Base-by-base conservation (phyloP, 2,888 invertebrate genomes). In the Dasypogon diadema region DNA sequence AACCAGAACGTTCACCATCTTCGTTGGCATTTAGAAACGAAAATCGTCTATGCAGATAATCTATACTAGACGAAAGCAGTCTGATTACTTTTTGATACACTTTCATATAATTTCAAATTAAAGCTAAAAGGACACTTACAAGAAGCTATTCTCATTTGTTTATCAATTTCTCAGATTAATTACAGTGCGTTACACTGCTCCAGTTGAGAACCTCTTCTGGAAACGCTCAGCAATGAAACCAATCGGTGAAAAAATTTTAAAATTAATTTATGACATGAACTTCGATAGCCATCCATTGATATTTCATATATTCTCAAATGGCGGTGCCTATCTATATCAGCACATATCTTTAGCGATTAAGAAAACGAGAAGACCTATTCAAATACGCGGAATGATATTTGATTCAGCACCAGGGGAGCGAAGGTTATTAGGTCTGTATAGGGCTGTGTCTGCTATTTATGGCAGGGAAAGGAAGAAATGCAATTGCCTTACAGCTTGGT, bases 251-350 rank as follows among this genome's bases (percentile, higher is more conserved):
- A 90, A 91, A 81, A 86, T 93, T 54, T 87, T 92, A 2, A 90
- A 91, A 81, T 85, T 92, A 21, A 87, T 93, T 72, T 84, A 87
- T 55, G 92, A 93, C 77, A 88, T 91, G 85, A 90, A 89, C 81
- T 88, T 92, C 77, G 90, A 91, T 82, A 88, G 89, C 37, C 92
- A 92, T 84, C 92, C 92, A 4, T 88, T 93, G 73, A 89, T 93
- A 78, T 90, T 93, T 82, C 93, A 93, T 81, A 88, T 91, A 75
- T 93, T 93, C 83, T 92, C 92, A 78, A 93, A 93, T 82, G 91
- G 92, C n/a, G 93, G 93, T 16, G 90, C 91, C 2, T 90, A 90
- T 81, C 87, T 92, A 8, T 93, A 92, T 83, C 90, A 85, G 70
- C 90, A 91, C 83, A 89, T 93, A 79, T 89, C 90, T 37, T 82